Evolutionary conservation across 2,113 vertebrate genomes (phyloP), one percentile per base, ranked within the genome.

Genomic region (Python bivittatus): DNA sequence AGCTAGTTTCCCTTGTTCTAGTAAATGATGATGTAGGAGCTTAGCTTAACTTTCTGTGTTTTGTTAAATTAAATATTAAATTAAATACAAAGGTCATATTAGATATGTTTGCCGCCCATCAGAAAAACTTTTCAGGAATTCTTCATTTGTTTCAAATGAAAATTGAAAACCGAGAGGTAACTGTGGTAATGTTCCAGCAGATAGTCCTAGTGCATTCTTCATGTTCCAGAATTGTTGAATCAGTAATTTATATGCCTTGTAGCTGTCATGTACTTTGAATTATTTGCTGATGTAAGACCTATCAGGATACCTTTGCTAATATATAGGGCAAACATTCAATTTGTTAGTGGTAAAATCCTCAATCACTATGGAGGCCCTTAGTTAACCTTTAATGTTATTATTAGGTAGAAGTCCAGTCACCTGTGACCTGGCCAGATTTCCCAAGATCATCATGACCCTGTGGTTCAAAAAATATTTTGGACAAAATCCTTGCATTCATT

Each of bases 251-350:
- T 86, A 44, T 52, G 11, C 29, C 61, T 91, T 91, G 17, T 33
- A 64, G 90, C 22, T 91, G 44, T 86, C 90, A 91, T 91, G 84
- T 53, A 42, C 42, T 61, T 91, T 61, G 33, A 85, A 25, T 83
- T 5, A 2, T 56, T 38, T 79, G 52, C 64, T 56, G 89, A 56
- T 54, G 15, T 12, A 79, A 79, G 52, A 79, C 64, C 52, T 56
- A 83, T 52, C 53, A 83, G 64, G 42, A 57, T 15, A 61, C 9
- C 10, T 61, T 91, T 91, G 57, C 83, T 44, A 42, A 86, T 57
- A 91, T 64, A 17, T 86, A 86, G 1, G 20, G 20, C 9, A 15
- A 27, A 23, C n/a, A 61, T 53, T 61, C 48, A 61, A 60, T n/a
- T 23, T 54, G n/a, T 8, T 17, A 1, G 52, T 27, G 7, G n/a